Percentiles rank a stretch among this genome's conserved stretches.
Conservation (phyloP, 2,113 vertebrate genomes). For the Pelobates fuscus region DNA sequence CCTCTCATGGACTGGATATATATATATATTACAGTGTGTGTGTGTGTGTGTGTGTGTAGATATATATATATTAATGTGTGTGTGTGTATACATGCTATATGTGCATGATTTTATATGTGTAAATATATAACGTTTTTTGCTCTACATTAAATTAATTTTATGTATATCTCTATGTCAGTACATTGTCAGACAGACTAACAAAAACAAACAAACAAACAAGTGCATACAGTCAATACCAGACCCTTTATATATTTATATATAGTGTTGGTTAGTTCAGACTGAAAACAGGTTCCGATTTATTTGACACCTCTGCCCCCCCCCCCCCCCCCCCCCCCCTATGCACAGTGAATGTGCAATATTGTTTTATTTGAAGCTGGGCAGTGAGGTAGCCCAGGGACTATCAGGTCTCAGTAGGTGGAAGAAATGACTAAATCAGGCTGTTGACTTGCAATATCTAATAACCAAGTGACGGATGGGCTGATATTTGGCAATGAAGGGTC, state of each 20-base stretch:
- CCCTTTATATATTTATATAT: too few species aligned
- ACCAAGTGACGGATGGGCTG: conserved; percentile 40
- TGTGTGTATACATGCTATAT: background rate
- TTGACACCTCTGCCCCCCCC: conserved; percentile 18
- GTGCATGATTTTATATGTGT: background rate
- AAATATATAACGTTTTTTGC: too few species aligned
- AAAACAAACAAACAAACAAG: conserved; percentile 1
- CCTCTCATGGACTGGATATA: background rate
- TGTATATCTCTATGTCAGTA: background rate
- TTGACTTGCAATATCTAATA: conserved; percentile 42
- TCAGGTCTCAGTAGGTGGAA: conserved; percentile 12
- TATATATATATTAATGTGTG: background rate
- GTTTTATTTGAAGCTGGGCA: background rate
- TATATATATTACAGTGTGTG: too few species aligned
- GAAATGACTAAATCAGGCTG: conserved; percentile 37
- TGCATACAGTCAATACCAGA: background rate
- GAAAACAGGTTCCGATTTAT: conserved; percentile 10
- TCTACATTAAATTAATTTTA: too few species aligned
- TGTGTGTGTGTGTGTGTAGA: background rate
- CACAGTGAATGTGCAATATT: conserved; percentile 27
- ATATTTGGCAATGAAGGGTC: conserved; percentile 27
- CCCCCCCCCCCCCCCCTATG: conserved; percentile 11
- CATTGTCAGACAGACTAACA: background rate
- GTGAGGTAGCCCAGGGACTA: conserved; percentile 25
- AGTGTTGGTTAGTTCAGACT: background rate